Evolutionary conservation across 1,140 invertebrate genomes (phyloP), one percentile per base, ranked within the genome.

Genomic region (Cotesia typhae): DNA sequence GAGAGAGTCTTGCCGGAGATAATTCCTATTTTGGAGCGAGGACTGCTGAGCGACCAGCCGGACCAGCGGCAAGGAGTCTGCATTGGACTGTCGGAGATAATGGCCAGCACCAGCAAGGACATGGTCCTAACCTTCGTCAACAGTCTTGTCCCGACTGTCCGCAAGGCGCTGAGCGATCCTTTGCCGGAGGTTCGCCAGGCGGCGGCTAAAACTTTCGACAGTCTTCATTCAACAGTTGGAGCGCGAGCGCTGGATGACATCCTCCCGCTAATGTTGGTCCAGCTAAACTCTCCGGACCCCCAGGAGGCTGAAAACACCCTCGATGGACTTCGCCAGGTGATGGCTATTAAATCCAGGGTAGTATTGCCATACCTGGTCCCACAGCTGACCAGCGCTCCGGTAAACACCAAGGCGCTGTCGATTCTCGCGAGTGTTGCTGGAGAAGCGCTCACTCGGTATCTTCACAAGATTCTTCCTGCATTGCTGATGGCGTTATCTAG

Each of bases 41-140:
- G 97, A 0, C 87, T 99, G 55, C 92, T 97, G 77, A 98, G 96
- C 0, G 92, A 96, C 61, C 90, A 94, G 61, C 85, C 95, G 6
- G 97, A 99, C 87, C 96, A 99, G 85, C 89, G 98, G 37, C 96
- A 99, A 87, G 98, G 98, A 78, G 98, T 99, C 9, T 99, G 98
- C 84, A 98, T 99, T 83, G 98, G 98, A 4, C 88, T 99, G 1
- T 96, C 95, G 0, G 98, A 99, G 90, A 99, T 99, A 77, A 98
- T 99, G 92, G 92, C 93, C 3, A 98, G 97, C 53, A 99, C 97
- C 2, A 97, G 95, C 67, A 92, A 92, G 79, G 98, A 99, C 78
- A 98, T 98, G 92, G 94, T 98, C 5, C 86, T 97, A 1, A 93
- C 93, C 2, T 98, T 97, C 87, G 95, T 97, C 1, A 95, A 98